Evolutionary conservation across 2,888 invertebrate genomes (phyloP), one percentile per base, ranked within the genome.

Genomic region (Acanthacorydalis orientalis): DNA sequence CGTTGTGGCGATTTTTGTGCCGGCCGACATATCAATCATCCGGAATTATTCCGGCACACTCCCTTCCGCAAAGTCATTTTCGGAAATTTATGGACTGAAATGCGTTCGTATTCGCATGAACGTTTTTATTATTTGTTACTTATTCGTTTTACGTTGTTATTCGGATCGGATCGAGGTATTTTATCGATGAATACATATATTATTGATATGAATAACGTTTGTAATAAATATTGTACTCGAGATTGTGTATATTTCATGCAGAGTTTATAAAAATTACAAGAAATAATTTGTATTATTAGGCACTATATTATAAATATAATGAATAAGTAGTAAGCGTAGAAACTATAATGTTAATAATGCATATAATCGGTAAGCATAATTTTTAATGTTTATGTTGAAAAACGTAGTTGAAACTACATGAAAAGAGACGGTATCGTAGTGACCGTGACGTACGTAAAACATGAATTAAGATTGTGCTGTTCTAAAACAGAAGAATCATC

Each of bases 211-310:
- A 50, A 47, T 50, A 46, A 23, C 39, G 46, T 47, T 49, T 50
- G 48, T 50, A 48, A 43, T 48, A 23, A 46, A 48, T 50, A 48
- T 48, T 41, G 43, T 44, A 44, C 46, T 50, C 50, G 48, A 50
- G 46, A 50, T 48, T 48, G 50, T 50, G 50, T 50, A 50, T 48
- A 50, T 50, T 50, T 50, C 35, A 48, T 47, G 50, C 50, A 50
- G 50, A 50, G 50, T 50, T 50, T 50, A 50, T 50, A 50, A 46
- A 48, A 50, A 31, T 37, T 39, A 35, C 16, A 48, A 48, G 41
- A 50, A 50, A 47, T 23, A 23, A 23, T 23, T 43, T 44, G 50
- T 50, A 50, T 47, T 50, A 44, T 46, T 48, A 48, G 50, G 46
- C 39, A 31, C 16, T 42, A 42, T 12, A 37, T 37, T 37, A 37